Percentiles rank a stretch among this genome's conserved stretches.
phyloP scores from a whole-genome alignment of 2,113 vertebrate species.

The Petrocephalus zakoni region DNA sequence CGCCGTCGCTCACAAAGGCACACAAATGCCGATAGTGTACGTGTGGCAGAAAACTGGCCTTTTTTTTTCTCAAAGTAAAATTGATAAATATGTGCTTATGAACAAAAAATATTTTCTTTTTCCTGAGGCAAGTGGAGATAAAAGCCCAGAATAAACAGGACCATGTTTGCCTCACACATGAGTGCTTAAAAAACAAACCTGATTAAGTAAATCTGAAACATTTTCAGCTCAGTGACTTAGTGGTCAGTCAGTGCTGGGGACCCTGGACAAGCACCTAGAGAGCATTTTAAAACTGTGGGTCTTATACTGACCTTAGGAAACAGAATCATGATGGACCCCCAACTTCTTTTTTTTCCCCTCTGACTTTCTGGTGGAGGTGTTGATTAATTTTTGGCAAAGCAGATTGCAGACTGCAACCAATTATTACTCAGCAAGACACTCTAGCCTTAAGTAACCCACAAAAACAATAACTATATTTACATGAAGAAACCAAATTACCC shows the following conservation, averaged over 20 bases:
- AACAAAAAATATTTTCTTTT: not conserved
- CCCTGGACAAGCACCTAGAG: not conserved
- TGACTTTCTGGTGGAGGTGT: conserved; percentile 10
- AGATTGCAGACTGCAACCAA: conserved; percentile 19
- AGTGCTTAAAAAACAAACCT: not conserved
- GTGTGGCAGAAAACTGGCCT: not conserved
- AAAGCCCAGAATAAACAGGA: conserved; percentile 1
- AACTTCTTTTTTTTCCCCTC: not conserved
- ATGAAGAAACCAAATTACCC: not conserved
- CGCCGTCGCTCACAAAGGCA: not conserved
- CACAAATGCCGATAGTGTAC: not conserved
- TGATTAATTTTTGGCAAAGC: conserved; percentile 15
- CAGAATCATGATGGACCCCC: not conserved
- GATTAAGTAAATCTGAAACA: conserved; percentile 9
- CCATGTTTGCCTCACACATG: not conserved
- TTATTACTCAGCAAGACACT: conserved; percentile 19
- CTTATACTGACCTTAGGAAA: not conserved
- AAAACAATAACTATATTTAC: conserved; percentile 10
- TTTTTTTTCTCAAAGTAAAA: not conserved
- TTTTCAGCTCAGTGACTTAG: not conserved
- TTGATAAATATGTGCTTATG: not conserved
- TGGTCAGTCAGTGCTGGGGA: not conserved
- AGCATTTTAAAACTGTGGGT: not conserved
- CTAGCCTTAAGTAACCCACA: conserved; percentile 7
- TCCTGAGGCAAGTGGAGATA: not conserved